Conservation (phyloP, 1,140 invertebrate genomes). For the Condylostylus longicornis region DNA sequence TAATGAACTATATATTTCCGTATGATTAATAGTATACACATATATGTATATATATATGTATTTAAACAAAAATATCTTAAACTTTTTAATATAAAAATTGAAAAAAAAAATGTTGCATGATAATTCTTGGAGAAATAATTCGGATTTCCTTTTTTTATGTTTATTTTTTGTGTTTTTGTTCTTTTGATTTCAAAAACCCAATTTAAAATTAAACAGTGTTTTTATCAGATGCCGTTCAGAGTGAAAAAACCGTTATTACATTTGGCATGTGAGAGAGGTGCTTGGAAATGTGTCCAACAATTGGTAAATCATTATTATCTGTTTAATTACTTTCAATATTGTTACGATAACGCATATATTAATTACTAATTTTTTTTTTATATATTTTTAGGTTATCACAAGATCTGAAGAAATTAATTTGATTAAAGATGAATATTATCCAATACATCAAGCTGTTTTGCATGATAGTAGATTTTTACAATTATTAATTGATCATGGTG, state of each 20-base stretch:
- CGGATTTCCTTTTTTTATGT: not conserved
- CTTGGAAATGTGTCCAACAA: constrained; percentile 55
- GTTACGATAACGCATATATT: not conserved
- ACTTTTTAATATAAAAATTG: not conserved
- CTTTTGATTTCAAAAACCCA: not conserved
- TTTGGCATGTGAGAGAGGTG: constrained; percentile 50
- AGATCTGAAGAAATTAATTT: constrained; percentile 56
- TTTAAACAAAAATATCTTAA: too few species aligned
- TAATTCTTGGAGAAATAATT: too few species aligned
- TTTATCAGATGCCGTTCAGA: constrained; percentile 33
- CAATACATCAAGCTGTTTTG: constrained; percentile 54
- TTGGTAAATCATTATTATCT: too few species aligned
- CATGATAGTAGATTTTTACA: constrained; percentile 52
- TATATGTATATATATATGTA: too few species aligned
- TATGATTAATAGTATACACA: too few species aligned
- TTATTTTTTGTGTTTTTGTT: not conserved
- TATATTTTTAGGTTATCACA: too few species aligned
- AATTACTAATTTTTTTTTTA: constrained; percentile 8
- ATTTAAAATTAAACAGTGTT: not conserved
- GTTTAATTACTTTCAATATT: constrained; percentile 15
- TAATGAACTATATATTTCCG: too few species aligned
- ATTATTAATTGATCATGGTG: constrained; percentile 46
- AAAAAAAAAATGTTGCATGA: too few species aligned
- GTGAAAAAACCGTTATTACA: constrained; percentile 45
- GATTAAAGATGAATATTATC: constrained; percentile 60